These are phyloP conservation scores for Percopsis omiscomaycus DNA, from an alignment of 2,797 vertebrate genomes.

Conservation along the genomic window DNA sequence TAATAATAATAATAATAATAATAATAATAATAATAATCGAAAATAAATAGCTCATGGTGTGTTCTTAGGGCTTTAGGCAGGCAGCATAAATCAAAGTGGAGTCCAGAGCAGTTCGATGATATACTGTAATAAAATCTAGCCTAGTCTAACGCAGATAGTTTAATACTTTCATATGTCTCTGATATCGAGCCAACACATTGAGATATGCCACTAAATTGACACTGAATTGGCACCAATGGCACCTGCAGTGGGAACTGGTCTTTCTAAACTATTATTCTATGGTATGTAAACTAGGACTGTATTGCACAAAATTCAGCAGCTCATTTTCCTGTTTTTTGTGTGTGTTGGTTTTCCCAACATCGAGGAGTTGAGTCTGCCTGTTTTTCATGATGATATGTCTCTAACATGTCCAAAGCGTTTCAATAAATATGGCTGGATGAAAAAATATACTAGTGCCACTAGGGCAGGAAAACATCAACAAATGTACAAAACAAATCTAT, in stretches of 20 bases:
- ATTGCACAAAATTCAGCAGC: constrained; percentile 74
- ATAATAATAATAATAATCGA: constrained; percentile 74
- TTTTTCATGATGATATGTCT: constrained; percentile 64
- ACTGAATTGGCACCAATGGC: constrained; percentile 2
- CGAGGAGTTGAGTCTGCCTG: constrained; percentile 52
- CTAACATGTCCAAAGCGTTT: constrained; percentile 57
- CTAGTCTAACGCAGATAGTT: constrained; percentile 52
- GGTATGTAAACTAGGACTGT: constrained; percentile 74
- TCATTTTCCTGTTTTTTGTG: constrained; percentile 49
- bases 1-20: constrained; percentile 75
- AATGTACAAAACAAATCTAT: constrained; percentile 66
- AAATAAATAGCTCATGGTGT: constrained; percentile 86
- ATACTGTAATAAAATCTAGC: constrained; percentile 56
- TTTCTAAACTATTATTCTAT: constrained; percentile 50
- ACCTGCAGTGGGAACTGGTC: constrained; percentile 5
- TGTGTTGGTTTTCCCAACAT: neutral
- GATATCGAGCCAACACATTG: constrained; percentile 46
- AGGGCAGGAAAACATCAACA: constrained; percentile 63
- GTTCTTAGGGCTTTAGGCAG: constrained; percentile 79
- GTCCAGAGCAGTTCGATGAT: constrained; percentile 74
- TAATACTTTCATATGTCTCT: constrained; percentile 60
- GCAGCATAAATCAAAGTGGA: constrained; percentile 85
- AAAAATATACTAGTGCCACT: constrained; percentile 64
- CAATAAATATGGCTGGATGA: constrained; percentile 59
- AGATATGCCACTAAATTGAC: constrained; percentile 55